Base-by-base conservation (phyloP, 2,888 invertebrate species). In the Oasisia sp. region DNA sequence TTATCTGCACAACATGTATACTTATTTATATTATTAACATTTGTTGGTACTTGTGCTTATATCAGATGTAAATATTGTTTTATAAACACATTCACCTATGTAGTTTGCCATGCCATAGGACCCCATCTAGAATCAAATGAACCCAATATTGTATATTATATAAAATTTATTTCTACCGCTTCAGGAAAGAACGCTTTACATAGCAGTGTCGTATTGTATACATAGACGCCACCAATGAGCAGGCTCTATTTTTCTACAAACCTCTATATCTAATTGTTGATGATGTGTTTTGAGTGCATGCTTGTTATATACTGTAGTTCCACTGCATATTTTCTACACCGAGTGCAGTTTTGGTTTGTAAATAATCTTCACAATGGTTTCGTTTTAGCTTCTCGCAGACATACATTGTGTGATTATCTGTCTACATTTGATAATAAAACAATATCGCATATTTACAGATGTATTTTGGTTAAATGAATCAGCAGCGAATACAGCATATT, bases 241-340 rank as follows among this genome's bases (percentile, higher is more conserved):
- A 74, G n/a, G n/a, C 74, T 74, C 74, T 74, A 74, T 74, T 74
- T 74, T 74, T 74, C 74, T 74, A 74, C 74, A 74, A 74, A 74
- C 74, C 74, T 74, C 7, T 74, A 19, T 74, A 74, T 74, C 74
- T 74, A 74, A 74, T 56, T 14, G 56, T 27, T 74, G n/a, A 74
- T 74, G 27, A n/a, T 74, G 74, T 74, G 74, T 74, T 1, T 19
- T 74, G 3, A 27, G 74, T 74, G 74, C 19, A 27, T 19, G 74
- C 74, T 74, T 74, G 74, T 74, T 74, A n/a, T 74, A 27, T 74
- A 19, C n/a, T 74, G 7, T 27, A 74, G 74, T 74, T n/a, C 74
- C 74, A 74, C 74, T 74, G 74, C 74, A 74, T n/a, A 74, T 74
- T 74, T 74, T 74, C 74, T 27, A 19, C 74, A 74, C 74, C 14